These are phyloP conservation scores for Edolisoma coerulescens DNA, from an alignment of 2,113 vertebrate genomes.

Conservation along the genomic window DNA sequence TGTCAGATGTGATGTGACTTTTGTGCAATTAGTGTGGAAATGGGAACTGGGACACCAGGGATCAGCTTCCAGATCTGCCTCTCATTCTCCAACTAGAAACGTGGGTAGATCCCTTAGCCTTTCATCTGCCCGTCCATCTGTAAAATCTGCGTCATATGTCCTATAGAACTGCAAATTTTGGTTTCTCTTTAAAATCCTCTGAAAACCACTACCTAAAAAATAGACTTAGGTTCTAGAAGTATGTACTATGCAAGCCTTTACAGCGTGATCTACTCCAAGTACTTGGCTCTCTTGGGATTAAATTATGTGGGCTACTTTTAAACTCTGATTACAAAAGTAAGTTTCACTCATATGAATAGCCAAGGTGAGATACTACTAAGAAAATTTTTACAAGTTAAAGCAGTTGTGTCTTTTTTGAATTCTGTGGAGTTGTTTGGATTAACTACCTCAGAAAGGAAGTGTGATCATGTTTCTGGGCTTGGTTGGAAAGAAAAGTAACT, in stretches of 20 bases:
- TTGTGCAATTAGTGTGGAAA: not conserved
- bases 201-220: not conserved
- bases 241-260: not conserved
- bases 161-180: not conserved
- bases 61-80: not conserved
- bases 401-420: not conserved
- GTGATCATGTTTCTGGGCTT: not conserved
- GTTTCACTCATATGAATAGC: not conserved
- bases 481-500: not conserved
- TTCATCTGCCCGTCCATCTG: not conserved
- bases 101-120: constrained; percentile 19
- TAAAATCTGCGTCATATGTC: not conserved
- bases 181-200: constrained; percentile 16
- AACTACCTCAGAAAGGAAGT: not conserved
- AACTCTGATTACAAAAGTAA: not conserved
- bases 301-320: not conserved
- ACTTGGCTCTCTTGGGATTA: not conserved
- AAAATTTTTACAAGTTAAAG: not conserved
- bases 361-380: not conserved
- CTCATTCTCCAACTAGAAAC: not conserved
- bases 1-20: not conserved
- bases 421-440: not conserved
- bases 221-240: not conserved
- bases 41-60: not conserved
- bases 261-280: not conserved